Base-by-base conservation (phyloP, 2,113 vertebrate genomes). In the Periophthalmus modestus region DNA sequence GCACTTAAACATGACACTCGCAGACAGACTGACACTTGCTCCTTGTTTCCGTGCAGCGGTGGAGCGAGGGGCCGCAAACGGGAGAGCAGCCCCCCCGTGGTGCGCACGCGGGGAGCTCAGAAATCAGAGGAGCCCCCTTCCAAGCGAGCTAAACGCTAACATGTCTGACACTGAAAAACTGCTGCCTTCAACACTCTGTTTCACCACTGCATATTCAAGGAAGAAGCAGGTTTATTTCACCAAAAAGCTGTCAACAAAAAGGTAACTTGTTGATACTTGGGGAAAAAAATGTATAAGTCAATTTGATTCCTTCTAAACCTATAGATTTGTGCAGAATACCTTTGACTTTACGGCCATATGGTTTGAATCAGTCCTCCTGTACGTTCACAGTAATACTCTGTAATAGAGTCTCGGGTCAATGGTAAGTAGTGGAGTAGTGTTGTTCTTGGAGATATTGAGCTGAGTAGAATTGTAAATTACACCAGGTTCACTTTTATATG, bases 71-170 rank as follows among this genome's bases (percentile, higher is more conserved):
- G 88, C 28, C 93, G 95, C 65, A 97, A 94, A 89, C 91, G 93
- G 78, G 96, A 98, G 82, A 87, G 88, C 78, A 96, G 95, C 83
- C 95, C 96, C 13, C 92, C 94, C 0, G 90, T 90, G 23, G 92
- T 91, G 67, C 93, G 94, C 39, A 96, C 94, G 1, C 93, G 96
- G 69, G 94, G 94, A 69, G 95, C 94, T 81, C 95, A 93, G 88
- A 95, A 95, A 83, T 73, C 90, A 57, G 95, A 97, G 52, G 96
- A 98, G 69, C 86, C 80, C 0, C 92, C 95, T 0, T 39, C 80
- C 14, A 98, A 97, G 83, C 95, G 95, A 87, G 76, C 92, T 12
- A 98, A 97, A 73, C 96, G 96, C 88, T 96, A 93, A 94, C 89
- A 70, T 52, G 46, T 80, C 57, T 73, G 33, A 72, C 62, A 65